Base-by-base conservation (phyloP, 2,888 invertebrate genomes). In the Meghimatium bilineatum region DNA sequence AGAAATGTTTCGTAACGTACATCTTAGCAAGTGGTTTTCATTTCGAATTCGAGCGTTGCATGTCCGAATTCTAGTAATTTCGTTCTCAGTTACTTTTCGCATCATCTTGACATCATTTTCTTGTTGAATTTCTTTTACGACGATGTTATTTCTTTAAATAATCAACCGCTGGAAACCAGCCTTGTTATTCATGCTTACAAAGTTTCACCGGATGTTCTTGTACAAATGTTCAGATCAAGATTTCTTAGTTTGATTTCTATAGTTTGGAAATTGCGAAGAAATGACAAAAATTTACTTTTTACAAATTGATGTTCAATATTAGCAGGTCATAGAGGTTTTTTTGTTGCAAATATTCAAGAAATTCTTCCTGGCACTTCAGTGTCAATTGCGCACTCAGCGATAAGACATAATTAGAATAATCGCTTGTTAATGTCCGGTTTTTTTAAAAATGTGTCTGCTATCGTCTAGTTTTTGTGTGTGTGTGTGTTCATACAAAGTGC, bases 101-200 rank as follows among this genome's bases (percentile, higher is more conserved):
- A 74, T 67, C 85, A 85, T 80, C 36, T 80, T 84, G 38, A 36
- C 76, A 75, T 32, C 26, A 34, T 71, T 63, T 60, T 69, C 6
- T 20, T n/a, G n/a, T 52, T 12, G 1, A 26, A 20, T 26, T 52
- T 12, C 14, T n/a, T 44, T 29, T n/a, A 0, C 49, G 72, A 49
- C 17, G 72, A 72, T 49, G n/a, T 1, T 29, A 17, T n/a, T 2
- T 34, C 29, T 34, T 23, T 10, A 36, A 36, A 36, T 5, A 6
- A 23, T 36, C 36, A 69, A 1, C 34, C 38, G 60, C 60, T 12
- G 34, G 8, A 38, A 5, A 23, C 20, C 5, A 38, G 36, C 69
- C 8, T 26, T 36, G 38, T 3, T 23, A 17, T 26, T 36, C 5
- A 6, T 17, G 5, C 36, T 36, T 36, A 23, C 69, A 69, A 23